Evolutionary conservation across 2,888 invertebrate species (phyloP).

Genomic region (Neoascia interrupta): DNA sequence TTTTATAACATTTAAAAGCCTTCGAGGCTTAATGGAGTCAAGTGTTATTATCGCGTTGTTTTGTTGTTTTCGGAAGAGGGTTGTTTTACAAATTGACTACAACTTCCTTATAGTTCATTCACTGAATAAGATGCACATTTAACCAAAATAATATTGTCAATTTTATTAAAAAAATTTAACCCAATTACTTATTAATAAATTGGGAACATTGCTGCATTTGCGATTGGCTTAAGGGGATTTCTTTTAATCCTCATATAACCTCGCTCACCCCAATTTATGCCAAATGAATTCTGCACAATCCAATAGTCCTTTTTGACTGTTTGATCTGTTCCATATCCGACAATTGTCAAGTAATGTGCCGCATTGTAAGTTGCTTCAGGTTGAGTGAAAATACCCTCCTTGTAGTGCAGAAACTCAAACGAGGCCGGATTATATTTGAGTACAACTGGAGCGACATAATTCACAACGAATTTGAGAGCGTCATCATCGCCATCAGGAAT

Average conservation of each 20-base stretch:
- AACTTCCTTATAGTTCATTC: no score
- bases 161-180: no score
- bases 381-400: conserved; percentile 74
- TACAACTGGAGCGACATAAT: conserved; percentile 73
- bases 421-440: conserved; percentile 75
- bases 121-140: no score
- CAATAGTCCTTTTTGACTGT: conserved; percentile 72
- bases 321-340: conserved; percentile 75
- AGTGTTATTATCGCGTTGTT: conserved; percentile 1
- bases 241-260: conserved; percentile 75
- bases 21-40: conserved; percentile 14
- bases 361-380: conserved; percentile 61
- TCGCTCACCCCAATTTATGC: conserved; percentile 75
- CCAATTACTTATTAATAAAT: no score
- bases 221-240: conserved; percentile 65
- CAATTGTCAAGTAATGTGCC: conserved; percentile 75
- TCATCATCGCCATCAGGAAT: conserved; percentile 72
- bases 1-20: conserved; percentile 11
- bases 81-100: no score
- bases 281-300: conserved; percentile 77
- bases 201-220: conserved; percentile 75
- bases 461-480: conserved; percentile 71
- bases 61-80: no score
- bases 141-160: no score
- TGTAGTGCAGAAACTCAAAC: conserved; percentile 77